Percentiles rank a stretch among this genome's conserved stretches.
Evolutionary conservation across 1,140 invertebrate species (phyloP).

Genomic region (Sarcophaga peregrina): DNA sequence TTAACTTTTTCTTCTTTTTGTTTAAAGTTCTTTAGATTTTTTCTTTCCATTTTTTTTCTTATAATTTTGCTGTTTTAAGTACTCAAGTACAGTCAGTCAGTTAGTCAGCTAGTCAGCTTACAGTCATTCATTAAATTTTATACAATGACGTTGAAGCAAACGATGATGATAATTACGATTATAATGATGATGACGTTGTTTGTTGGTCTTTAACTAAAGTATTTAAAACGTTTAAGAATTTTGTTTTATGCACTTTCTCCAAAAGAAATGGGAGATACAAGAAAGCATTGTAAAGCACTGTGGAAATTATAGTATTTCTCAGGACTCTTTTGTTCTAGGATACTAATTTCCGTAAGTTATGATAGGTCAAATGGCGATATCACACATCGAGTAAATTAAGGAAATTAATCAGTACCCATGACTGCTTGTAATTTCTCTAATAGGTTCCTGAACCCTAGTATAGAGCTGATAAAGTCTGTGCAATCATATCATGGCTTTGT

Average conservation of each 20-base stretch:
- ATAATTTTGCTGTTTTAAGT: neutral
- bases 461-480: too few species aligned
- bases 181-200: neutral
- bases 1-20: neutral
- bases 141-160: neutral
- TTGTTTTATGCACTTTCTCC: neutral
- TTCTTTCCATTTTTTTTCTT: neutral
- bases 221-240: neutral
- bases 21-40: neutral
- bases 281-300: too few species aligned
- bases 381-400: too few species aligned
- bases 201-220: neutral
- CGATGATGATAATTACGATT: neutral
- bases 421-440: too few species aligned
- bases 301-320: too few species aligned
- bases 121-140: conserved; percentile 7
- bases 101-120: conserved; percentile 9
- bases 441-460: too few species aligned
- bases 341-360: too few species aligned
- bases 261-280: too few species aligned
- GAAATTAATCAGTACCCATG: too few species aligned
- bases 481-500: too few species aligned
- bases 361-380: too few species aligned
- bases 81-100: neutral
- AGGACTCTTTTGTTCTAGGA: too few species aligned